A percentile compares a stretch with the other conserved stretches of the same genome.
Conservation (phyloP, 2,797 vertebrate species). For the Dermochelys coriacea region DNA sequence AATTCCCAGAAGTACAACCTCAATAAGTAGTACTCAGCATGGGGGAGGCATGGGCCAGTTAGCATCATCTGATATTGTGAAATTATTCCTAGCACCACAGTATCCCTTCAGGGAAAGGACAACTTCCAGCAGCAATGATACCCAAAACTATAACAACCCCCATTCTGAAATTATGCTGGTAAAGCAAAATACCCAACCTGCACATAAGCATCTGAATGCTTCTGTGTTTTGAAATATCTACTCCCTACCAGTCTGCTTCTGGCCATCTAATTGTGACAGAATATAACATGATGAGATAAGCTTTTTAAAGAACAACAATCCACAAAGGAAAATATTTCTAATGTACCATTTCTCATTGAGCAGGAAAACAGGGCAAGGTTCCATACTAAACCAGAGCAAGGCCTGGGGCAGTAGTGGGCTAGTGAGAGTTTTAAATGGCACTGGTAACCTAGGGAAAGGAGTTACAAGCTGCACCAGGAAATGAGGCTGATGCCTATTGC, state of each 20-base stretch:
- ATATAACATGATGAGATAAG: neutral
- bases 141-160: neutral
- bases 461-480: neutral
- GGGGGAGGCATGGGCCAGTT: neutral
- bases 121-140: neutral
- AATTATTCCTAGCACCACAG: accelerated
- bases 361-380: neutral
- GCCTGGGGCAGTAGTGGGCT: neutral
- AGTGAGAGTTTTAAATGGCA: neutral
- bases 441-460: too few species aligned
- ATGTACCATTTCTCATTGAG: neutral
- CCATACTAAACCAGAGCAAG: neutral
- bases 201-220: neutral
- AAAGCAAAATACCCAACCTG: neutral
- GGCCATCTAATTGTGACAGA: neutral
- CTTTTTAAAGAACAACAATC: neutral
- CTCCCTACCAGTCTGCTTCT: neutral
- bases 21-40: neutral
- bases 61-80: neutral
- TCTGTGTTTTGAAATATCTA: neutral
- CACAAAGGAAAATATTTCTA: neutral
- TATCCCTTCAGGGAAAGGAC: neutral
- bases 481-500: too few species aligned
- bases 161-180: neutral
- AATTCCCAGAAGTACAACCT: neutral